Evolutionary conservation across 2,888 invertebrate genomes (phyloP).

Genomic region (Phortica okadai): DNA sequence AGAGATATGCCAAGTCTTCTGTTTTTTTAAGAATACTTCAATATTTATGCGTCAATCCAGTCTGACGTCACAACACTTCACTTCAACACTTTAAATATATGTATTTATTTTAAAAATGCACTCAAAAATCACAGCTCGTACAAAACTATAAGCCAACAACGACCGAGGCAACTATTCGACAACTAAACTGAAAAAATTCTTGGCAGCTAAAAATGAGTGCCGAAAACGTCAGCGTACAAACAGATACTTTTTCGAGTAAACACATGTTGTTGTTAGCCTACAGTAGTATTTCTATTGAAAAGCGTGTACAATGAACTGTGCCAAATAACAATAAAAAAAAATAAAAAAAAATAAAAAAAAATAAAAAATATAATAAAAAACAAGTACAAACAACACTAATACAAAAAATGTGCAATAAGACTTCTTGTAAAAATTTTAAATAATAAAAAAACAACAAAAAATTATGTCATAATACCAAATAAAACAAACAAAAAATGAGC

Average conservation of each 20-base stretch:
- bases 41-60: background rate
- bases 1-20: too few species aligned
- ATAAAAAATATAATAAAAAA: too few species aligned
- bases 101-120: background rate
- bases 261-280: background rate
- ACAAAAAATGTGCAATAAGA: conserved; percentile 42
- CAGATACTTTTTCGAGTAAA: background rate
- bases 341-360: conserved; percentile 32
- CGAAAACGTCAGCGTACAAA: conserved; percentile 37
- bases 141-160: background rate
- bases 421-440: background rate
- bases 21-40: background rate
- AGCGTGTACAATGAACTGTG: conserved; percentile 67
- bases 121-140: background rate
- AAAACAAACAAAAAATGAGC: background rate
- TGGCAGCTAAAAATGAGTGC: conserved; percentile 33
- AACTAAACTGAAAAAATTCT: conserved; percentile 27
- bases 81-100: background rate
- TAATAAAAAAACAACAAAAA: conserved; percentile 13
- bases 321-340: conserved; percentile 49
- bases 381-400: conserved; percentile 52
- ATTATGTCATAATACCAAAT: background rate
- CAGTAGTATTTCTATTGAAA: conserved; percentile 7
- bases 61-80: background rate
- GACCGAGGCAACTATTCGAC: conserved; percentile 1